These are phyloP conservation scores for Melinaea menophilus DNA, from an alignment of 2,888 invertebrate genomes.

Conservation along the genomic window DNA sequence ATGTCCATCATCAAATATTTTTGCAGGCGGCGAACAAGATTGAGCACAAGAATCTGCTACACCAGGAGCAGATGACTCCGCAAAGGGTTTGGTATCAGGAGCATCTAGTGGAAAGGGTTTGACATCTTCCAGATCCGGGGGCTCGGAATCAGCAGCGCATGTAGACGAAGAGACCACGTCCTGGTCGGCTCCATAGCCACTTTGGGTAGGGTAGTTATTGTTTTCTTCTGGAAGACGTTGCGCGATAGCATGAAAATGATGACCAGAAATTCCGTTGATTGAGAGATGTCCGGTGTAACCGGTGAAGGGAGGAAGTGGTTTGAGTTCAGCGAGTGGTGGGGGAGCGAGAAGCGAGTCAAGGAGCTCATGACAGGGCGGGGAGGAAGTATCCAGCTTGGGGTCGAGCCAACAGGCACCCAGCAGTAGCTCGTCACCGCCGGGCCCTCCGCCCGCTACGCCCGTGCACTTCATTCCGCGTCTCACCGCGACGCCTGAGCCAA, in stretches of 20 bases:
- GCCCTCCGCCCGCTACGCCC: conserved; percentile 54
- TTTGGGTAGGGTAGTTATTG: conserved; percentile 82
- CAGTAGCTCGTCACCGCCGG: conserved; percentile 83
- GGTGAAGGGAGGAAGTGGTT: conserved; percentile 89
- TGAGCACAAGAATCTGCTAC: conserved; percentile 79
- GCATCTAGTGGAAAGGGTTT: conserved; percentile 78
- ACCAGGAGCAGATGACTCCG: conserved; percentile 74
- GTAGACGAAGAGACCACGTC: conserved; percentile 87
- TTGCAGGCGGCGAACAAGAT: conserved; percentile 72
- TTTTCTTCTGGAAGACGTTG: conserved; percentile 85
- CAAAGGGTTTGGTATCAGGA: conserved; percentile 69
- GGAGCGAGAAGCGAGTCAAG: conserved; percentile 83
- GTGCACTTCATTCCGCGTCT: conserved; percentile 80
- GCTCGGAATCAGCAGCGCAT: conserved; percentile 81
- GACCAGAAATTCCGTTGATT: conserved; percentile 92
- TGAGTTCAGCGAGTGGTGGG: conserved; percentile 87
- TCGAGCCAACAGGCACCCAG: conserved; percentile 86
- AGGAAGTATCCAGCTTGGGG: conserved; percentile 72
- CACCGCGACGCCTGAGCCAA: conserved; percentile 64
- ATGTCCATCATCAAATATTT: conserved; percentile 70
- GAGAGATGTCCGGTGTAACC: conserved; percentile 91
- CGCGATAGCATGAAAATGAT: conserved; percentile 91
- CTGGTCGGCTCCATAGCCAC: conserved; percentile 80
- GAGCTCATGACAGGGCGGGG: conserved; percentile 79
- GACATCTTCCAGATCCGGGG: conserved; percentile 79